These are phyloP conservation scores for Naja naja DNA, from an alignment of 2,113 vertebrate genomes.

Conservation along the genomic window DNA sequence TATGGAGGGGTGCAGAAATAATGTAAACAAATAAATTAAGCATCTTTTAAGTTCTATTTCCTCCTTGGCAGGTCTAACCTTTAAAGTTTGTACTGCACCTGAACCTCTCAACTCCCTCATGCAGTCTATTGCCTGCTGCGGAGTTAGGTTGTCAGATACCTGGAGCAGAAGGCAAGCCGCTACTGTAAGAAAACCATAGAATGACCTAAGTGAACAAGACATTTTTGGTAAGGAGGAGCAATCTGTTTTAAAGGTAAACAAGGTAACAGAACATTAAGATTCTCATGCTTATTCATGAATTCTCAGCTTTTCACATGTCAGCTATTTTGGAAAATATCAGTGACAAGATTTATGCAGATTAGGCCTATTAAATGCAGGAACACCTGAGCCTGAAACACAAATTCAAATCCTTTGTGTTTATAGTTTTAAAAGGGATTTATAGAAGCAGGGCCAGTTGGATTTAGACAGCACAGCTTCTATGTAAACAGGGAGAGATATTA, in stretches of 20 bases:
- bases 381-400: not conserved
- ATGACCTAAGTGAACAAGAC: not conserved
- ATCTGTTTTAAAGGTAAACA: not conserved
- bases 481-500: not conserved
- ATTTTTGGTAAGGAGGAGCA: not conserved
- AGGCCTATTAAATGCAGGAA: not conserved
- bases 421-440: not conserved
- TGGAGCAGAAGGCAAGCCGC: slow-evolving; percentile 86
- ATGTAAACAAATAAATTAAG: not conserved
- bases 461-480: not conserved
- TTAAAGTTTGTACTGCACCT: slow-evolving; percentile 87
- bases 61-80: slow-evolving; percentile 65
- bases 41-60: fast-evolving
- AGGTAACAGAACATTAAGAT: not conserved
- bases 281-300: not conserved
- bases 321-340: not conserved
- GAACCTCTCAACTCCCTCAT: slow-evolving; percentile 79
- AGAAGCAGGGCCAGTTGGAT: not conserved
- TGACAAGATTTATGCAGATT: not conserved
- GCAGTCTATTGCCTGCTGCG: slow-evolving; percentile 81
- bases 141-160: slow-evolving; percentile 73
- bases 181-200: slow-evolving; percentile 68
- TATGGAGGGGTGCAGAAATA: not conserved
- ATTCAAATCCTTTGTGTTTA: not conserved
- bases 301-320: not conserved